Percentiles rank a stretch among this genome's conserved stretches.
These are phyloP conservation scores for Mystacornis crossleyi DNA, from an alignment of 2,113 vertebrate genomes.

Conservation along the genomic window DNA sequence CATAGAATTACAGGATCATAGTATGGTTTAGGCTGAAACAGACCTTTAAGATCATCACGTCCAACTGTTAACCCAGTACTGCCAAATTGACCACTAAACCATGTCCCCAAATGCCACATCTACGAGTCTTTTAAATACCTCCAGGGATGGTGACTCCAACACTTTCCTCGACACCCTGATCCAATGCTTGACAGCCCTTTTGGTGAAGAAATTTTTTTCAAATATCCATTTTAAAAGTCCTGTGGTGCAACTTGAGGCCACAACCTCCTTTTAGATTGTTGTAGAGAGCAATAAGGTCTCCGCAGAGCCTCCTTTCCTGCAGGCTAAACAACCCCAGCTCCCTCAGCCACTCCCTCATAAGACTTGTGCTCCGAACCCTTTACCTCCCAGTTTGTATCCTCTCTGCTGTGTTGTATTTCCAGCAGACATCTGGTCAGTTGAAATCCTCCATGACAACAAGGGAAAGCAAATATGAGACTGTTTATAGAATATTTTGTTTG, in stretches of 20 bases:
- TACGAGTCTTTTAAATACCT: background rate
- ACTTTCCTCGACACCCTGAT: background rate
- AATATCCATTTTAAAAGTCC: background rate
- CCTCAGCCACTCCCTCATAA: background rate
- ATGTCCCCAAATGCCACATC: background rate
- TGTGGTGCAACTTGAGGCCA: background rate
- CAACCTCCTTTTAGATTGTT: background rate
- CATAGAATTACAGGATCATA: background rate
- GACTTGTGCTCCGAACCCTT: background rate
- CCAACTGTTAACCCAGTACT: background rate
- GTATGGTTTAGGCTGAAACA: background rate
- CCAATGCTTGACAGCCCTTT: background rate
- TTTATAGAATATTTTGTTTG: background rate
- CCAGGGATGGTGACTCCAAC: background rate
- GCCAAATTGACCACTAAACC: background rate
- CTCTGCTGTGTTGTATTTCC: background rate
- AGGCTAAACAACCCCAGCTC: background rate
- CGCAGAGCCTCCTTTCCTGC: background rate
- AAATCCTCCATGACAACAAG: background rate
- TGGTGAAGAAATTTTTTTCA: background rate
- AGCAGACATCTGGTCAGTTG: background rate
- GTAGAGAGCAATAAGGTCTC: background rate
- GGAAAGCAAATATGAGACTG: fast-evolving
- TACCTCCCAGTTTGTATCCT: background rate
- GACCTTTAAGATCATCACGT: background rate